phyloP scores from a whole-genome alignment of 2,113 vertebrate species.

The Sorex araneus region DNA sequence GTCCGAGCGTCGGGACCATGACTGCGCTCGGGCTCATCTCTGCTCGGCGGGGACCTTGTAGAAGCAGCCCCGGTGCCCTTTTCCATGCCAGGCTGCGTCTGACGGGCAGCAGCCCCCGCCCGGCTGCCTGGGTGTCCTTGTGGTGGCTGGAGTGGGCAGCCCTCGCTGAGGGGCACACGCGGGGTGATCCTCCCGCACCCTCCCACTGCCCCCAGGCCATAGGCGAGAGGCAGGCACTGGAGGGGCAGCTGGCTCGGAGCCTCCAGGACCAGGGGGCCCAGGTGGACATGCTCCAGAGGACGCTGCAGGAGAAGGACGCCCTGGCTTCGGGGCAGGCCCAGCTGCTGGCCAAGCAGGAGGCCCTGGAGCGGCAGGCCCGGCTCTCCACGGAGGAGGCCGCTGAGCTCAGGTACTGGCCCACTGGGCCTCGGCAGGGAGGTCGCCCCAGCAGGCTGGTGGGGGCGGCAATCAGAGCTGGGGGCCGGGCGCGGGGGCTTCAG shows the following conservation, averaged over 20 bases:
- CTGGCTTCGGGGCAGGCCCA: slow-evolving; percentile 88
- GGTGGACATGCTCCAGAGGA: slow-evolving; percentile 83
- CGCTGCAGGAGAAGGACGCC: slow-evolving; percentile 86
- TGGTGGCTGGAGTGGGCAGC: too few relatives aligned
- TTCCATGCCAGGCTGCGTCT: neutral
- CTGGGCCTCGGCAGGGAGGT: neutral
- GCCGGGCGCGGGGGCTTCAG: neutral
- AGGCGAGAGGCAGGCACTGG: slow-evolving; percentile 85
- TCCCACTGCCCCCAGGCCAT: slow-evolving; percentile 80
- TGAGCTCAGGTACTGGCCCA: slow-evolving; percentile 89
- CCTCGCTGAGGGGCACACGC: neutral
- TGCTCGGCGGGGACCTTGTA: too few relatives aligned
- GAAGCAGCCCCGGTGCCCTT: too few relatives aligned
- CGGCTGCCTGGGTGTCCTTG: too few relatives aligned
- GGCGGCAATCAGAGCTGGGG: neutral
- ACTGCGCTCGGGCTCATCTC: too few relatives aligned
- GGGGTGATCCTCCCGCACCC: neutral
- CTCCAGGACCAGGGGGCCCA: slow-evolving; percentile 88
- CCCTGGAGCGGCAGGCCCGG: slow-evolving; percentile 88
- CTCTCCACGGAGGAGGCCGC: slow-evolving; percentile 88
- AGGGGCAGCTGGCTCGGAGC: slow-evolving; percentile 87
- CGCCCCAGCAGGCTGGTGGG: neutral
- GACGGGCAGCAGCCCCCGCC: too few relatives aligned
- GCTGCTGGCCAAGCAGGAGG: slow-evolving; percentile 89
- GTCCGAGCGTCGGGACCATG: too few relatives aligned